Conservation (phyloP, 2,888 invertebrate genomes). For the Drosophila pseudotalamancana region DNA sequence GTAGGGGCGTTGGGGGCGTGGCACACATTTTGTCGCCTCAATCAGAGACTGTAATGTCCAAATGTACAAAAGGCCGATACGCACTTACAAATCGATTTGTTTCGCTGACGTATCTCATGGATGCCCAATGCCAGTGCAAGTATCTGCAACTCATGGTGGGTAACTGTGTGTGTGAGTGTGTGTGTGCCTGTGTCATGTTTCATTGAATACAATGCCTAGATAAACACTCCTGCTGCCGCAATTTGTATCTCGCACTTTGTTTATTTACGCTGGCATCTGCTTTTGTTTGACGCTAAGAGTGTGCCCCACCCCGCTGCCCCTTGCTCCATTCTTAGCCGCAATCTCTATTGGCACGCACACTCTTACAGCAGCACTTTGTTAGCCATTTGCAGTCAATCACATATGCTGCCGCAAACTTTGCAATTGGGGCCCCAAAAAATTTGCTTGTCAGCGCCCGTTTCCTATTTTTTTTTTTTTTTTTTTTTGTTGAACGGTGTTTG, state of each 20-base stretch:
- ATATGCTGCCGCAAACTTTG: slow-evolving; percentile 40
- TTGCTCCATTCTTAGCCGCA: not conserved
- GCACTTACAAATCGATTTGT: slow-evolving; percentile 61
- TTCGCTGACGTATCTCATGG: slow-evolving; percentile 47
- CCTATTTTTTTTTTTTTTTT: slow-evolving; percentile 12
- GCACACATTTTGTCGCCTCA: slow-evolving; percentile 20
- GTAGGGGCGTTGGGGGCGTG: slow-evolving; percentile 16
- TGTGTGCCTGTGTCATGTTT: slow-evolving; percentile 44
- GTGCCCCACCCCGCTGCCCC: not conserved
- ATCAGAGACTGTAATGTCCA: slow-evolving; percentile 27
- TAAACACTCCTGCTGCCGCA: slow-evolving; percentile 68
- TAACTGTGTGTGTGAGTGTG: slow-evolving; percentile 5
- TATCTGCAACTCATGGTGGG: slow-evolving; percentile 12
- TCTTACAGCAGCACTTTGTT: slow-evolving; percentile 49
- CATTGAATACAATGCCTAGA: slow-evolving; percentile 75
- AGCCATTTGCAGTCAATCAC: slow-evolving; percentile 73
- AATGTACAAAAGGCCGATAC: slow-evolving; percentile 35
- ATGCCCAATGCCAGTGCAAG: slow-evolving; percentile 48
- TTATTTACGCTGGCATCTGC: slow-evolving; percentile 74
- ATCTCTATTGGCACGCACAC: slow-evolving; percentile 8
- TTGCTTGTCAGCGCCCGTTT: slow-evolving; percentile 45
- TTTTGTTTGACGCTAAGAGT: slow-evolving; percentile 59
- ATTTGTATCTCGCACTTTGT: slow-evolving; percentile 72
- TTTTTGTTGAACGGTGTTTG: slow-evolving; percentile 3
- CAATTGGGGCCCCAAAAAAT: slow-evolving; percentile 40